A percentile compares a stretch with the other conserved stretches of the same genome.
Evolutionary conservation across 2,113 vertebrate species (phyloP).

Genomic region (Microcebus ravelobensis): DNA sequence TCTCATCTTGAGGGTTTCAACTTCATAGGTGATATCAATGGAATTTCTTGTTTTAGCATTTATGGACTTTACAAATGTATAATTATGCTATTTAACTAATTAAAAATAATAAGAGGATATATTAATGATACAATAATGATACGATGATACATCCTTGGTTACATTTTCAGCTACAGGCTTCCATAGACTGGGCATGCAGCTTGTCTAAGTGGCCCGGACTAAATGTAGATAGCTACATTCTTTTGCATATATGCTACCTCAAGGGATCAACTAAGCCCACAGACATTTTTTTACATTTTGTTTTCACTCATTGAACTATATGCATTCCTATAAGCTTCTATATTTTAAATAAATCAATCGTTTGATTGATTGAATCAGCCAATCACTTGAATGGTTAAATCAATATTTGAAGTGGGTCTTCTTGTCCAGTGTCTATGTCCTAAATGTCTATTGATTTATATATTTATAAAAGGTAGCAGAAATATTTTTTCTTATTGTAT

Average conservation of each 20-base stretch:
- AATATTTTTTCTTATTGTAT: background rate
- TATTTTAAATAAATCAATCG: background rate
- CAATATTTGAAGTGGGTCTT: background rate
- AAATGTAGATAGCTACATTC: accelerated
- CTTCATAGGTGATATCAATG: background rate
- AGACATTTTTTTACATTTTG: background rate
- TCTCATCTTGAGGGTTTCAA: background rate
- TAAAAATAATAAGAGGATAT: background rate
- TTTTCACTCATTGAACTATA: background rate
- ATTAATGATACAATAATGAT: background rate
- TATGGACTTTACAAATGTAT: background rate
- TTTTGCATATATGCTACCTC: background rate
- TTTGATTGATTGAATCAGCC: background rate
- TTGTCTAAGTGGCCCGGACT: background rate
- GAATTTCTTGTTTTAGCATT: background rate
- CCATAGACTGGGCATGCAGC: background rate
- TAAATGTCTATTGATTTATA: background rate
- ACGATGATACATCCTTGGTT: background rate
- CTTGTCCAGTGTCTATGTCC: background rate
- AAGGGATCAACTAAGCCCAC: background rate
- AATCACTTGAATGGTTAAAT: background rate
- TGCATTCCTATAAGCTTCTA: background rate
- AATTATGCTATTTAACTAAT: background rate
- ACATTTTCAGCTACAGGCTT: background rate
- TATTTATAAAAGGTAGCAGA: background rate